A percentile compares a stretch with the other conserved stretches of the same genome.
phyloP scores from a whole-genome alignment of 2,888 invertebrate species.

The Trissoscelio sp. region DNA sequence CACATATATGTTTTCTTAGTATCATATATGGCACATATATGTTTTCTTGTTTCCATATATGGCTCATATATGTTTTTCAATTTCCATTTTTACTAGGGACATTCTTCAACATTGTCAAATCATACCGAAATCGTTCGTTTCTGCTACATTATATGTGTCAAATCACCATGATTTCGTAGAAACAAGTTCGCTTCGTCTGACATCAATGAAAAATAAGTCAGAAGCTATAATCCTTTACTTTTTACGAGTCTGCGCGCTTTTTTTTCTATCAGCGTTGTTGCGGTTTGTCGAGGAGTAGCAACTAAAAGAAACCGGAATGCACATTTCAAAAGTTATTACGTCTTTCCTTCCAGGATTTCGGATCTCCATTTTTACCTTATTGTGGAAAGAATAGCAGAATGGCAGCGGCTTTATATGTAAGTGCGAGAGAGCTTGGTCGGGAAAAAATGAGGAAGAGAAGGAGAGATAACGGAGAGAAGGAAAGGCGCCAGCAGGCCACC shows the following conservation, averaged over 20 bases:
- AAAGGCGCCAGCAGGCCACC: constrained; percentile 74
- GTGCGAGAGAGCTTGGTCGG: constrained; percentile 55
- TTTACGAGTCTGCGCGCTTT: constrained; percentile 48
- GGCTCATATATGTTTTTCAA: no score
- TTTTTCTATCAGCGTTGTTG: constrained; percentile 60
- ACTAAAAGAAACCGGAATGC: constrained; percentile 69
- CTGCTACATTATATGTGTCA: constrained; percentile 27
- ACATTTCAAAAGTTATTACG: constrained; percentile 69
- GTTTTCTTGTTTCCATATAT: no score
- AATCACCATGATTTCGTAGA: constrained; percentile 26
- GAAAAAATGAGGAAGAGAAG: constrained; percentile 58
- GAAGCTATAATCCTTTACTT: constrained; percentile 60
- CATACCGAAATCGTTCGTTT: no score
- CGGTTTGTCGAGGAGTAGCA: constrained; percentile 64
- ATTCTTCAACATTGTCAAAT: no score
- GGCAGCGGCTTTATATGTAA: constrained; percentile 61
- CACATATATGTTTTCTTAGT: no score
- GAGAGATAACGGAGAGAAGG: constrained; percentile 51
- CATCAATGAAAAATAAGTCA: constrained; percentile 60
- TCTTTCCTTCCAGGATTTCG: constrained; percentile 67
- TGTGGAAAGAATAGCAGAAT: constrained; percentile 62
- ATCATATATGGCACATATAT: no score
- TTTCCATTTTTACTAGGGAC: no score
- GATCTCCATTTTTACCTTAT: constrained; percentile 65
- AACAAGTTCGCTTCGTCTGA: constrained; percentile 28